These are phyloP conservation scores for Phyllopteryx taeniolatus DNA, from an alignment of 2,113 vertebrate species.

Conservation along the genomic window DNA sequence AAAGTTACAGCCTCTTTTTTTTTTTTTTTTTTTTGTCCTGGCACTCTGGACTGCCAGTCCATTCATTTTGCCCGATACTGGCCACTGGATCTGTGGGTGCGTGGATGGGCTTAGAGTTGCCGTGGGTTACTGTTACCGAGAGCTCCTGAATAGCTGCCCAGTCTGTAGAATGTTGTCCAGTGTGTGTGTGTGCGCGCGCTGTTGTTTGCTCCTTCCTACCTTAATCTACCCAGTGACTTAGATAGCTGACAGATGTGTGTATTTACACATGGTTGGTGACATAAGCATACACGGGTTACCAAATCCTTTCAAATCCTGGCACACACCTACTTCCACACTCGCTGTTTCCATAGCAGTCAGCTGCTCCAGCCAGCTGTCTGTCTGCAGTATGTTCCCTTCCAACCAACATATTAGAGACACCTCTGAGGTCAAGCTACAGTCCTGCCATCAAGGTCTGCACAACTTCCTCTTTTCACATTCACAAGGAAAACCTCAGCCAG, in stretches of 20 bases:
- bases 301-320: constrained; percentile 45
- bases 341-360: constrained; percentile 62
- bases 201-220: constrained; percentile 35
- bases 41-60: constrained; percentile 39
- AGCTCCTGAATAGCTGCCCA: constrained; percentile 62
- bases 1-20: constrained; percentile 63
- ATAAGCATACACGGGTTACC: constrained; percentile 10
- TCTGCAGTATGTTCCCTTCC: constrained; percentile 38
- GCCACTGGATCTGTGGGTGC: constrained; percentile 55
- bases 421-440: constrained; percentile 34
- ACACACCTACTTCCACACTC: constrained; percentile 28
- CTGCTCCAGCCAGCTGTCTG: constrained; percentile 45
- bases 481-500: constrained; percentile 17
- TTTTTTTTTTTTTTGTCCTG: background rate
- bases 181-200: constrained; percentile 22
- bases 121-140: constrained; percentile 68
- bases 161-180: constrained; percentile 46
- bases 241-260: constrained; percentile 33
- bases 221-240: constrained; percentile 26
- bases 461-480: constrained; percentile 25
- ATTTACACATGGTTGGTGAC: constrained; percentile 7
- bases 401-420: constrained; percentile 33
- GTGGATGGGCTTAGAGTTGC: constrained; percentile 58
- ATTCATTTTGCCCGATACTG: constrained; percentile 45
- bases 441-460: constrained; percentile 17